Conservation (phyloP, 2,113 vertebrate species). For the Rhizomys pruinosus region DNA sequence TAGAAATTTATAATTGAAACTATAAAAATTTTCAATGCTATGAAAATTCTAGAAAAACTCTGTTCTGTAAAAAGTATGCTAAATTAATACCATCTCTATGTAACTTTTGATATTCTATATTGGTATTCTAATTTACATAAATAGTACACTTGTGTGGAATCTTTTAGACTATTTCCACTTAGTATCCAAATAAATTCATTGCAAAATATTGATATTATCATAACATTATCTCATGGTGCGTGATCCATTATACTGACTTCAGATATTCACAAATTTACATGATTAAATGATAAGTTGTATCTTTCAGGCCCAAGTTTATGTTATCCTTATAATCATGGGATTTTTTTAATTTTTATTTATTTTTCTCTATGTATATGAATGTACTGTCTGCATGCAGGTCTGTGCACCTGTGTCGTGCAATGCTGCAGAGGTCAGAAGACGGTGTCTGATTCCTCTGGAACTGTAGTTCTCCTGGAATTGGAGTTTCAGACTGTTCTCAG, state of each 20-base stretch:
- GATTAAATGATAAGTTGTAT: background rate
- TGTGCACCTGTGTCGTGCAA: too few relatives aligned
- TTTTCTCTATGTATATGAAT: too few relatives aligned
- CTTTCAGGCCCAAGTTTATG: background rate
- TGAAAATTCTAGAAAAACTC: background rate
- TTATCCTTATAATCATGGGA: background rate
- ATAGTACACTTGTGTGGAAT: background rate
- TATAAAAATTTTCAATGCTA: background rate
- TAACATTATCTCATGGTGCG: background rate
- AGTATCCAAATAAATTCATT: background rate
- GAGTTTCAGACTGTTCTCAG: too few relatives aligned
- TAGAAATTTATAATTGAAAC: background rate
- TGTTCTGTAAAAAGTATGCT: background rate
- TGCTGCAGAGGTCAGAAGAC: too few relatives aligned
- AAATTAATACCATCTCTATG: background rate
- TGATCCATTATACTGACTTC: background rate
- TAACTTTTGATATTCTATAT: background rate
- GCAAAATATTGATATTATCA: background rate
- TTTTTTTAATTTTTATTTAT: too few relatives aligned
- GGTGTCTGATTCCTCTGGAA: too few relatives aligned
- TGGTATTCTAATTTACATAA: background rate
- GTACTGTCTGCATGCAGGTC: too few relatives aligned
- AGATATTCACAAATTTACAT: background rate
- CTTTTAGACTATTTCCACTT: background rate
- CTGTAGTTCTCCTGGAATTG: too few relatives aligned